Evolutionary conservation across 1,140 invertebrate species (phyloP), one percentile per base, ranked within the genome.

Genomic region (Drosophila pseudoananassae): DNA sequence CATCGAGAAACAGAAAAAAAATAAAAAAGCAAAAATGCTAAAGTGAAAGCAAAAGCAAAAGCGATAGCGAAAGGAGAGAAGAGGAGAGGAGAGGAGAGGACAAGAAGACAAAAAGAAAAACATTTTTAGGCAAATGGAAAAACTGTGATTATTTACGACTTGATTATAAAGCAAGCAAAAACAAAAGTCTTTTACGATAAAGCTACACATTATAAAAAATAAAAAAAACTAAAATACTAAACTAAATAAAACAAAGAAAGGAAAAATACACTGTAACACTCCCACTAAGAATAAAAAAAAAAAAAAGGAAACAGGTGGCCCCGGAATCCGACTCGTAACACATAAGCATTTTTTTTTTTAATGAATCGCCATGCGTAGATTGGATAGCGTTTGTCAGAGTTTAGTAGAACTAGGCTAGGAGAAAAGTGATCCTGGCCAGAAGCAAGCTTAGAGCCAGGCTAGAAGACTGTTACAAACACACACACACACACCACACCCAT

Each of bases 81-180:
- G n/a, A n/a, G 0, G 23, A 65, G 17, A 58, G 31, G 47, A 70
- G 56, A 75, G 59, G 36, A 36, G 29, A 60, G 31, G 57, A 33
- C 14, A 73, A 38, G 15, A 60, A 63, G 53, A 59, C 52, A 65
- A 31, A 52, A 52, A 47, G 45, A 60, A 65, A 78, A 78, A 64
- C 65, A 87, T 78, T 80, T 91, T 90, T 90, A 91, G 85, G 90
- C 85, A 84, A 89, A 89, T 90, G 65, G 61, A 90, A 91, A 90
- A 91, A 91, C 89, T 91, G 89, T 91, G 89, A 91, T 91, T 91
- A 87, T 84, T 91, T 91, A 89, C 81, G 68, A 85, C 76, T 88
- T 87, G 82, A 87, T 81, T 87, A 87, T 70, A 78, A 78, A 87
- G 72, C 71, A 76, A 78, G 60, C 52, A 61, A 65, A 64, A 75